phyloP scores from a whole-genome alignment of 2,888 invertebrate genomes.

The Sussaba pulchella region DNA sequence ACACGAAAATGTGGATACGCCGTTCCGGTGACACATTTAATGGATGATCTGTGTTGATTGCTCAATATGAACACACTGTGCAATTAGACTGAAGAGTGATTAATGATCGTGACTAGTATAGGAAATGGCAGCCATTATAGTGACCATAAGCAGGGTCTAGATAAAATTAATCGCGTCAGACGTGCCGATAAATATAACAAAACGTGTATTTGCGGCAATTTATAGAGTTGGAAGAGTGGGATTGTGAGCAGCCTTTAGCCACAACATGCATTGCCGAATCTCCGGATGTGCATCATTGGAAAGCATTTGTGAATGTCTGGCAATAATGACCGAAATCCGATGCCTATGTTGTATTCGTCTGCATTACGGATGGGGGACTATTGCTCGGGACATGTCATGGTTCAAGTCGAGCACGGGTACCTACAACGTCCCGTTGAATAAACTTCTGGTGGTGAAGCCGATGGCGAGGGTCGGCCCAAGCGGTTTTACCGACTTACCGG shows the following conservation, averaged over 20 bases:
- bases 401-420: slow-evolving; percentile 28
- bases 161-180: not conserved
- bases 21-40: too few species aligned
- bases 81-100: slow-evolving; percentile 5
- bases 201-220: slow-evolving; percentile 31
- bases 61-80: too few species aligned
- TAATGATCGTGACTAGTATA: not conserved
- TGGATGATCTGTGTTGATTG: too few species aligned
- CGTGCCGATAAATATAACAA: slow-evolving; percentile 20
- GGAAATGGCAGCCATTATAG: slow-evolving; percentile 51
- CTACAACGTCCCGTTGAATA: slow-evolving; percentile 55
- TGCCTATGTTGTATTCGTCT: slow-evolving; percentile 14
- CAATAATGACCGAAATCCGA: slow-evolving; percentile 53
- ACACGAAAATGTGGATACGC: too few species aligned
- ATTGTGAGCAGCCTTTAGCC: not conserved
- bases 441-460: slow-evolving; percentile 39
- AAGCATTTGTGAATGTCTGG: slow-evolving; percentile 33
- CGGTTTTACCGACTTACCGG: slow-evolving; percentile 28
- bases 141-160: slow-evolving; percentile 39
- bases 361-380: slow-evolving; percentile 48
- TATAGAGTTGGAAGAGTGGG: too few species aligned
- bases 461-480: slow-evolving; percentile 20
- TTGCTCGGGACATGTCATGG: slow-evolving; percentile 52
- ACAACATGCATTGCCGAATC: slow-evolving; percentile 46
- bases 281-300: slow-evolving; percentile 30